Evolutionary conservation across 2,888 invertebrate species (phyloP).

Genomic region (Podotricha telesiphe): DNA sequence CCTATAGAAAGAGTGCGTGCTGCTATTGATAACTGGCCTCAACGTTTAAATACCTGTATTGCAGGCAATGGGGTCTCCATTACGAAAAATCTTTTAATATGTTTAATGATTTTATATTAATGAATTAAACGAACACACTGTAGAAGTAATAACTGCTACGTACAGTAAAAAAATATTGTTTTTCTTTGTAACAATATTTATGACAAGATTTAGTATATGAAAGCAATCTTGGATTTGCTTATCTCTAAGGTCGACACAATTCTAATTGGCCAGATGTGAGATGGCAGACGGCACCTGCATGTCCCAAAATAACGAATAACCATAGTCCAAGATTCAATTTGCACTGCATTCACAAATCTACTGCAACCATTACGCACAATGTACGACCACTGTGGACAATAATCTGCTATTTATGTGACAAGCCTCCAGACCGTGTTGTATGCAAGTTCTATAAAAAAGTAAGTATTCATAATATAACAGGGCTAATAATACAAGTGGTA

Average conservation of each 20-base stretch:
- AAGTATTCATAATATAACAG: background rate
- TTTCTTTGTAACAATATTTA: too few relatives aligned
- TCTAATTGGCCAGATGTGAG: slow-evolving; percentile 22
- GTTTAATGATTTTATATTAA: too few relatives aligned
- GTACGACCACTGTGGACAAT: slow-evolving; percentile 16
- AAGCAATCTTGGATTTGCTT: background rate
- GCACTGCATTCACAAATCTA: slow-evolving; percentile 40
- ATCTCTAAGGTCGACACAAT: background rate
- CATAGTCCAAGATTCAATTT: slow-evolving; percentile 41
- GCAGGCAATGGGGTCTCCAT: too few relatives aligned
- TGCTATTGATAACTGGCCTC: too few relatives aligned
- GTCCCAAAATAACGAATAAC: slow-evolving; percentile 31
- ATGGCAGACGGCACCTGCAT: slow-evolving; percentile 17
- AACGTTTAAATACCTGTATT: too few relatives aligned
- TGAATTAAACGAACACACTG: too few relatives aligned
- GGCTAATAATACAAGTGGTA: background rate
- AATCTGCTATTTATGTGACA: slow-evolving; percentile 27
- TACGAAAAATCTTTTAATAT: too few relatives aligned
- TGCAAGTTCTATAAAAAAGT: background rate
- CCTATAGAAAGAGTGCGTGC: too few relatives aligned
- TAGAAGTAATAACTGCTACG: too few relatives aligned
- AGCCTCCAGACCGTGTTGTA: background rate
- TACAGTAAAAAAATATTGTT: too few relatives aligned
- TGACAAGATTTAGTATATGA: too few relatives aligned
- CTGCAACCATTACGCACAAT: slow-evolving; percentile 32